Conservation (phyloP, 2,797 vertebrate genomes). For the Syndactyla subalaris region DNA sequence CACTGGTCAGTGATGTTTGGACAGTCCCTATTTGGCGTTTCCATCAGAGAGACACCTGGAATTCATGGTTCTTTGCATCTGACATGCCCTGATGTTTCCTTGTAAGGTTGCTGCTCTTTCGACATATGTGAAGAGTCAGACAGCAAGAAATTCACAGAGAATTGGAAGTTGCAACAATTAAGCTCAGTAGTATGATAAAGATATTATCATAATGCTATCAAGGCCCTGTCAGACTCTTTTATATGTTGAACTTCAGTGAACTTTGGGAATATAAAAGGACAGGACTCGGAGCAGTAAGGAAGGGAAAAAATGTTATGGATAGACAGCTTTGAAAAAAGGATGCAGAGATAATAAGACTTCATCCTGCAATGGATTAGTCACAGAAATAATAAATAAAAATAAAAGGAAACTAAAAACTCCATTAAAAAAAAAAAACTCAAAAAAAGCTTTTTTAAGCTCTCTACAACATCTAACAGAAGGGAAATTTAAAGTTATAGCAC, state of each 20-base stretch:
- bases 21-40: rapidly evolving
- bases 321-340: slow-evolving; percentile 13
- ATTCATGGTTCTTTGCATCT: not conserved
- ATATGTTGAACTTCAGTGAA: slow-evolving; percentile 1
- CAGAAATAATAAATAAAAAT: not conserved
- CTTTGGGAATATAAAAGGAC: not conserved
- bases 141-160: not conserved
- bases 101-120: not conserved
- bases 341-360: not conserved
- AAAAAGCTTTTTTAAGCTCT: not conserved
- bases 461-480: not conserved
- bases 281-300: not conserved
- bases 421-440: not conserved
- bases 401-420: not conserved
- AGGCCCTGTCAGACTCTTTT: not conserved
- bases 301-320: not conserved
- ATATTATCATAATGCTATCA: not conserved
- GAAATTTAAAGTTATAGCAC: not conserved
- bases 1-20: not conserved
- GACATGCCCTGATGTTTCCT: not conserved
- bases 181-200: not conserved
- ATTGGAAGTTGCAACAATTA: not conserved
- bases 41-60: not conserved
- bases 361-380: not conserved
- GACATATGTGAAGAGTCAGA: not conserved